These are phyloP conservation scores for Polydesmus complanatus DNA, from an alignment of 2,888 invertebrate genomes.

Conservation along the genomic window DNA sequence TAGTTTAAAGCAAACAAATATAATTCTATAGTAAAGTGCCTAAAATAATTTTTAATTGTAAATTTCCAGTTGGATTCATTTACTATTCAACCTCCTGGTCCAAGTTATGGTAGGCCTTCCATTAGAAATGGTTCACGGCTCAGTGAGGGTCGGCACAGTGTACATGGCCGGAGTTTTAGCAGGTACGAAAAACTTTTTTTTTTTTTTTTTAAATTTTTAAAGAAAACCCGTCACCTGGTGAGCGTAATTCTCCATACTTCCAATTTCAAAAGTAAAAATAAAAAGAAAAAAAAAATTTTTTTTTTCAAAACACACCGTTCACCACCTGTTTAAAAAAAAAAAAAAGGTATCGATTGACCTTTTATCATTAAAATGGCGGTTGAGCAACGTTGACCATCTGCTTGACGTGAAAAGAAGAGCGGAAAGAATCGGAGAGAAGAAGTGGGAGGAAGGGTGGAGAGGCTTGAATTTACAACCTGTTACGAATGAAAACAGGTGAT, in stretches of 20 bases:
- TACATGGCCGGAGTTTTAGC: conserved; percentile 62
- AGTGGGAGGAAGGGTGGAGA: not conserved
- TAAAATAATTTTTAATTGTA: not conserved
- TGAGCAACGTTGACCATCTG: not conserved
- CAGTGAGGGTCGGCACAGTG: conserved; percentile 49
- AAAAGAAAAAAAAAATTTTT: too few species aligned
- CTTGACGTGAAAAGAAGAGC: not conserved
- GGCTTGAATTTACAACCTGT: not conserved
- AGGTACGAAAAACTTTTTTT: conserved; percentile 25
- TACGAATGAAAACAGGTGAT: not conserved
- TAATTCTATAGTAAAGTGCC: too few species aligned
- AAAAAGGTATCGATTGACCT: not conserved
- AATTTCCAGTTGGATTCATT: conserved; percentile 44
- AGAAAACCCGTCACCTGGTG: not conserved
- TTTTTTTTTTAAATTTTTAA: too few species aligned
- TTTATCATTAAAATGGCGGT: too few species aligned
- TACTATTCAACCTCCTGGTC: conserved; percentile 70
- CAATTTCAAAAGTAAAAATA: too few species aligned
- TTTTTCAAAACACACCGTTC: not conserved
- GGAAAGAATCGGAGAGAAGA: not conserved
- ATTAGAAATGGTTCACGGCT: conserved; percentile 77
- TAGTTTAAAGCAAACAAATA: too few species aligned
- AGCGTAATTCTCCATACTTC: too few species aligned
- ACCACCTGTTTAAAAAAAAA: not conserved
- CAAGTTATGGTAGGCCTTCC: conserved; percentile 86